A percentile compares a stretch with the other conserved stretches of the same genome.
Conservation (phyloP, 1,140 invertebrate species). For the Physella acuta region DNA sequence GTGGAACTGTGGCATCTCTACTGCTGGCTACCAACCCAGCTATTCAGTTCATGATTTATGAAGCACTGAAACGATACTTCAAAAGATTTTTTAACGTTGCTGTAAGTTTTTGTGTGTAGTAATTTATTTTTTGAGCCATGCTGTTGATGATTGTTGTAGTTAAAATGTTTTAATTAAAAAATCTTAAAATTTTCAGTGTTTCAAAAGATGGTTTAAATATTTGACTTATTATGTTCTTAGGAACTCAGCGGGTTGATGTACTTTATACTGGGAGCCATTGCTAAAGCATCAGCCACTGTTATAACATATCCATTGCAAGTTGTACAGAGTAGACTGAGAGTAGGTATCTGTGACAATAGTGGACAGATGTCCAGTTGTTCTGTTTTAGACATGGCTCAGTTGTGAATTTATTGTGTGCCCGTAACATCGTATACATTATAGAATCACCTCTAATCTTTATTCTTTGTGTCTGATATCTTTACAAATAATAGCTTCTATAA, state of each 20-base stretch:
- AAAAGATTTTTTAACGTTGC: slow-evolving; percentile 34
- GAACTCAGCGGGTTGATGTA: slow-evolving; percentile 64
- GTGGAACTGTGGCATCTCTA: slow-evolving; percentile 79
- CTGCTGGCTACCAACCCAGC: slow-evolving; percentile 84
- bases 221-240: slow-evolving; percentile 39
- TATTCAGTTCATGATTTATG: slow-evolving; percentile 89
- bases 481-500: neutral
- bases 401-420: neutral
- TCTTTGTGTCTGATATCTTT: neutral
- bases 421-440: neutral
- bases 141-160: no score
- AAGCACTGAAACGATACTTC: slow-evolving; percentile 73
- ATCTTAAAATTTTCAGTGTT: no score
- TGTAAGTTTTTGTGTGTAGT: slow-evolving; percentile 32
- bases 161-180: no score
- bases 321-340: slow-evolving; percentile 79
- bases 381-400: neutral
- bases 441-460: neutral
- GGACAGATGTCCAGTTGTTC: neutral
- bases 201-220: no score
- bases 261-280: slow-evolving; percentile 73
- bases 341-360: slow-evolving; percentile 47
- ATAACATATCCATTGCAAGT: slow-evolving; percentile 86
- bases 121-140: no score
- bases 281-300: slow-evolving; percentile 80